phyloP scores from a whole-genome alignment of 2,113 vertebrate species.

The Solenodon paradoxus region DNA sequence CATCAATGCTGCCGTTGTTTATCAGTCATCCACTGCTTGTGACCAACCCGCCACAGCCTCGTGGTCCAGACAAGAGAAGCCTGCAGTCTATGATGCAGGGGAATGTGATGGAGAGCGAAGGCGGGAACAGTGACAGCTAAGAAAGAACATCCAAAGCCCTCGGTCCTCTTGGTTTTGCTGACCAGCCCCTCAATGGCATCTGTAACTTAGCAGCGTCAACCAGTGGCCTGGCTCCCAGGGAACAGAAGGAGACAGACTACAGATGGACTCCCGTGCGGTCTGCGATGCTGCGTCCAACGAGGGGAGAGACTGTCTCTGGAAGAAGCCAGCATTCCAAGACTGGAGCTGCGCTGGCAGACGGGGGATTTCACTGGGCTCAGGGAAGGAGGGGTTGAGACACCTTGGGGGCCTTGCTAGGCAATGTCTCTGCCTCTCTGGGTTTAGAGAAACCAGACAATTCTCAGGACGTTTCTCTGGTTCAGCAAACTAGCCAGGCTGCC shows the following conservation, averaged over 20 bases:
- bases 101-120: background rate
- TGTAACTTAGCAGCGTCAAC: background rate
- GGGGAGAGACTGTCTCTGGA: background rate
- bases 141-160: background rate
- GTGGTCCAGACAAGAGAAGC: background rate
- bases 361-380: background rate
- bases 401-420: too few relatives aligned
- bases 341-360: background rate
- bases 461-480: background rate
- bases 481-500: background rate
- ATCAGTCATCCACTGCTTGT: background rate
- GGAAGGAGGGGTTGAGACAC: background rate
- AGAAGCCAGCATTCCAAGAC: background rate
- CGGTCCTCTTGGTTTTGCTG: background rate
- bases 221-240: background rate
- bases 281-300: background rate
- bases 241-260: background rate
- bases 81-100: background rate
- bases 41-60: background rate
- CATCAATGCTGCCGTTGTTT: background rate
- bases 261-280: background rate
- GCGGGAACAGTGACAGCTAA: background rate
- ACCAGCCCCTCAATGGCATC: background rate
- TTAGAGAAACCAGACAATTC: background rate
- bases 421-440: accelerated